Evolutionary conservation across 92 coral and sea anemone genomes (phyloP).

Genomic region (Umimayanthus kanabou): DNA sequence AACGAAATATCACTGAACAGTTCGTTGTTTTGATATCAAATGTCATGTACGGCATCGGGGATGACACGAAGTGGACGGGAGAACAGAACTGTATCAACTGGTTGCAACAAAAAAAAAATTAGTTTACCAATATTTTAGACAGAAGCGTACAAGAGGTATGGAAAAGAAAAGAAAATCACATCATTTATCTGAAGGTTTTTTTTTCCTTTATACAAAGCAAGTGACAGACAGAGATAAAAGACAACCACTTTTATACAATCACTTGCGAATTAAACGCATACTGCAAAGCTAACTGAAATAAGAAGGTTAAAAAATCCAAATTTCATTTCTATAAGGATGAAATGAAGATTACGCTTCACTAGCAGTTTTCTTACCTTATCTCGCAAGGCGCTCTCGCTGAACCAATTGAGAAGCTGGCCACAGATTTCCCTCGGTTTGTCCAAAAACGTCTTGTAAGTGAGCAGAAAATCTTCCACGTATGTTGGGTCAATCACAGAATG

Average conservation of each 20-base stretch:
- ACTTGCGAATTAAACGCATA: not conserved
- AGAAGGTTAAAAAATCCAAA: not conserved
- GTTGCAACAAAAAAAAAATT: not conserved
- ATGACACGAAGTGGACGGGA: not conserved
- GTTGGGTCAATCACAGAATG: slow-evolving; percentile 98
- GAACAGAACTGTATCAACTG: not conserved
- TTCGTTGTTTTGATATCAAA: not conserved
- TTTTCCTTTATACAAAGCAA: not conserved
- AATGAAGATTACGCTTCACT: not conserved
- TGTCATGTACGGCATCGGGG: not conserved
- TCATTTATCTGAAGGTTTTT: not conserved
- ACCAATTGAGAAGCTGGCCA: slow-evolving; percentile 88
- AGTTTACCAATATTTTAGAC: not conserved
- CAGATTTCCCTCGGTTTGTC: slow-evolving; percentile 90
- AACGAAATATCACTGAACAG: not conserved
- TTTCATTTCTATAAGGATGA: not conserved
- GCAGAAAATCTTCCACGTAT: slow-evolving; percentile 91
- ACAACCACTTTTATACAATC: not conserved
- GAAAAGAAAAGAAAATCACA: not conserved
- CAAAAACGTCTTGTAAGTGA: slow-evolving; percentile 87
- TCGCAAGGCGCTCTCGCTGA: slow-evolving; percentile 70
- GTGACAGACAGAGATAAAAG: not conserved
- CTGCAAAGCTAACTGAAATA: not conserved
- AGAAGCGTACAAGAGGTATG: not conserved
- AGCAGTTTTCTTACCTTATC: slow-evolving; percentile 74